Conservation (phyloP, 2,797 vertebrate genomes). For the Sciaenops ocellatus region DNA sequence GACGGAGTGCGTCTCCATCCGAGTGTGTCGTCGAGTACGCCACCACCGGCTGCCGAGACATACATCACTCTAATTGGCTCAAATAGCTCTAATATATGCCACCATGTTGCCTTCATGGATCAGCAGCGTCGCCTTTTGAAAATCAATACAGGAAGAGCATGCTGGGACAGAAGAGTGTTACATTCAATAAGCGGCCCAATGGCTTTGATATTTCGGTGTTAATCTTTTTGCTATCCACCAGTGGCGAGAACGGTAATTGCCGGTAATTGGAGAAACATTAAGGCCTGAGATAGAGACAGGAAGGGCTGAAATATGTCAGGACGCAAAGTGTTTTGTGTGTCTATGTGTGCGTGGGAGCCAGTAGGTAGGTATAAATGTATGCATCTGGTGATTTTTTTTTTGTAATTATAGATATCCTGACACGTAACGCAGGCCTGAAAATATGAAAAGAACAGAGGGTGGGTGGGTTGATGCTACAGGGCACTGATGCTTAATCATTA, state of each 20-base stretch:
- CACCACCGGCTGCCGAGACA: slow-evolving; percentile 56
- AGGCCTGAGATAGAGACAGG: slow-evolving; percentile 49
- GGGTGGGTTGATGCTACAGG: slow-evolving; percentile 19
- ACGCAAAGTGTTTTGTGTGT: slow-evolving; percentile 27
- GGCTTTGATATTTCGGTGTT: slow-evolving; percentile 71
- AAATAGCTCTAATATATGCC: slow-evolving; percentile 82
- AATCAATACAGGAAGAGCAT: slow-evolving; percentile 77
- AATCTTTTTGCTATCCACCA: slow-evolving; percentile 64
- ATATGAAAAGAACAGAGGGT: slow-evolving; percentile 21
- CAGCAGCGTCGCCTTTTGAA: slow-evolving; percentile 76
- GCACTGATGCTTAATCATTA: slow-evolving; percentile 33
- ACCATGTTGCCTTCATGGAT: slow-evolving; percentile 82
- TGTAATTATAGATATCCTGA: slow-evolving; percentile 55
- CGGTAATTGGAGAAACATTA: slow-evolving; percentile 69
- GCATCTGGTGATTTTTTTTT: slow-evolving; percentile 46
- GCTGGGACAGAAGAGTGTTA: slow-evolving; percentile 55
- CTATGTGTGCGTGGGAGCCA: background rate
- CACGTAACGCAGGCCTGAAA: slow-evolving; percentile 24
- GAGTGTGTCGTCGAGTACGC: slow-evolving; percentile 69
- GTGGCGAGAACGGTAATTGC: slow-evolving; percentile 66
- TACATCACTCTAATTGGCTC: slow-evolving; percentile 85
- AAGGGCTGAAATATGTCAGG: slow-evolving; percentile 54
- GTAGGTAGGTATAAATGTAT: slow-evolving; percentile 2
- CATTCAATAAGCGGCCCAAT: slow-evolving; percentile 68
- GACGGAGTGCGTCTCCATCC: slow-evolving; percentile 63